Evolutionary conservation across 2,797 vertebrate species (phyloP).

Genomic region (Chanos chanos): DNA sequence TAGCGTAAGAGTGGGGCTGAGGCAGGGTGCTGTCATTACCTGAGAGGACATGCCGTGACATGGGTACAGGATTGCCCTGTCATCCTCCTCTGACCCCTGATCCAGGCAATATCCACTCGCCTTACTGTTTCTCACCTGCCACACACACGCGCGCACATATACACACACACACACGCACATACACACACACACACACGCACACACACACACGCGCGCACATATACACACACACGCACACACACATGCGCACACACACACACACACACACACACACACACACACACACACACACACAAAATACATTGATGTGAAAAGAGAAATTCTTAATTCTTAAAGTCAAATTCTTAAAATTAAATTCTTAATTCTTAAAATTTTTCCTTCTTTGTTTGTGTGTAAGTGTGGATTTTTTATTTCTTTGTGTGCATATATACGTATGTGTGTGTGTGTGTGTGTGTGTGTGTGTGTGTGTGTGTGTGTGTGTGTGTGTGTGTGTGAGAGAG

Average conservation of each 20-base stretch:
- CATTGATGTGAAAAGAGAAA: background rate
- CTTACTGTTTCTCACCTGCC: slow-evolving; percentile 94
- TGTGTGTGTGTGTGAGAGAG: too few species aligned
- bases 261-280: background rate
- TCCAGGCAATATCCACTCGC: slow-evolving; percentile 95
- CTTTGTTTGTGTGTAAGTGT: too few species aligned
- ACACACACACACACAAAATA: background rate
- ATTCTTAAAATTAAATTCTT: too few species aligned
- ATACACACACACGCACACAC: background rate
- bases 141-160: background rate
- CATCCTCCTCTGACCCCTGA: slow-evolving; percentile 93
- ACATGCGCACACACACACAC: background rate
- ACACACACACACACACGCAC: background rate
- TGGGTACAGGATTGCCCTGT: slow-evolving; percentile 93
- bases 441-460: too few species aligned
- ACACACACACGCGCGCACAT: background rate
- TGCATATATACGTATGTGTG: too few species aligned
- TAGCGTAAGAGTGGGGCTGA: background rate
- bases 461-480: too few species aligned
- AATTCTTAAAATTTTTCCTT: too few species aligned
- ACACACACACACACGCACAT: background rate
- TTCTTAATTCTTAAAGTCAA: background rate
- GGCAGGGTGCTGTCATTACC: slow-evolving; percentile 65
- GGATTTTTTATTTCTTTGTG: too few species aligned
- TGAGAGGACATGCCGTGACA: slow-evolving; percentile 98